A percentile compares a stretch with the other conserved stretches of the same genome.
phyloP scores from a whole-genome alignment of 2,797 vertebrate genomes.

The Neosilurus hyrtlii region DNA sequence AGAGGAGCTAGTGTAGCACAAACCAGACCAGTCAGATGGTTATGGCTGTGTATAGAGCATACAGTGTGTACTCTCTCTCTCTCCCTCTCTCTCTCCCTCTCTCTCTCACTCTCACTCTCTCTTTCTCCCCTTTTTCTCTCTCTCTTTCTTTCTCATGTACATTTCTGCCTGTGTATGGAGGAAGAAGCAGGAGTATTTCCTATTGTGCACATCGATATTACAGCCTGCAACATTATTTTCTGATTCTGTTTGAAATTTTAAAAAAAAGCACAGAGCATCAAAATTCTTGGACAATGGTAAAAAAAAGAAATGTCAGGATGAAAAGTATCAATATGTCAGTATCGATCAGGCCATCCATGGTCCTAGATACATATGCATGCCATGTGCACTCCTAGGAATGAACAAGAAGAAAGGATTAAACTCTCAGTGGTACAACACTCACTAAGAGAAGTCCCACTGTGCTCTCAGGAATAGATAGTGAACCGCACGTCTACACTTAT shows the following conservation, averaged over 20 bases:
- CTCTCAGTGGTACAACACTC: slow-evolving; percentile 1
- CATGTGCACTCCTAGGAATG: background rate
- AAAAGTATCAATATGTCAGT: background rate
- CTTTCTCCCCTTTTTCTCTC: too few relatives aligned
- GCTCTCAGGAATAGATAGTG: background rate
- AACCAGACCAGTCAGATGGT: too few relatives aligned
- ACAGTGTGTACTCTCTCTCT: too few relatives aligned
- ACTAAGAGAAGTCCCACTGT: background rate
- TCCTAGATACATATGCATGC: background rate
- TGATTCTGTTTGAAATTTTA: background rate
- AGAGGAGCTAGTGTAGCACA: too few relatives aligned
- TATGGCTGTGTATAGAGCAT: too few relatives aligned
- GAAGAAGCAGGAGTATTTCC: background rate
- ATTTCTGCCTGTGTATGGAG: background rate
- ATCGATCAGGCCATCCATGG: background rate
- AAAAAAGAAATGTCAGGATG: too few relatives aligned
- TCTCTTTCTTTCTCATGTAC: background rate
- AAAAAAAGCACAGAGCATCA: background rate
- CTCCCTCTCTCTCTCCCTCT: too few relatives aligned
- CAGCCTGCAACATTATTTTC: background rate
- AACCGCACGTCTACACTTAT: background rate
- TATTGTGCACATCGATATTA: background rate
- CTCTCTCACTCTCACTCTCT: too few relatives aligned
- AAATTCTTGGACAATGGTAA: background rate
- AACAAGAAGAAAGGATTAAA: background rate